A percentile compares a stretch with the other conserved stretches of the same genome.
Conservation (phyloP, 2,797 vertebrate genomes). For the Sphenopsis melanotis region DNA sequence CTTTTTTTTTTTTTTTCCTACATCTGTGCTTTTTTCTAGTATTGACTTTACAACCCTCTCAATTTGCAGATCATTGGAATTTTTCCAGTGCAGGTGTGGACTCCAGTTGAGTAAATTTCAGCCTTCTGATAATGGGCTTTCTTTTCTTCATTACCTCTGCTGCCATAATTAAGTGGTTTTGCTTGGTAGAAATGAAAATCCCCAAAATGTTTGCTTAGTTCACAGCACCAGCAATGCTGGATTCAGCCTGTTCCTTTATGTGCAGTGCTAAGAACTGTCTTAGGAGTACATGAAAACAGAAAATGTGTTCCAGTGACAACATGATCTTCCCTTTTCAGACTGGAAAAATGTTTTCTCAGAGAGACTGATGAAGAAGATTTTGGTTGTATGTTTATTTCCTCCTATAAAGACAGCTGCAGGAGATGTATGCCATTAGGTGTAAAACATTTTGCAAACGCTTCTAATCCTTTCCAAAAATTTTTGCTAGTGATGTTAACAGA, state of each 20-base stretch:
- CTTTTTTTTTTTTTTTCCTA: neutral
- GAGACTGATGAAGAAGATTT: neutral
- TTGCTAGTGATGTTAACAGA: neutral
- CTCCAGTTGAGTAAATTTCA: conserved; percentile 33
- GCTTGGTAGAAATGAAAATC: neutral
- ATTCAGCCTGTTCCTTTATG: neutral
- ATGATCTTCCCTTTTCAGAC: neutral
- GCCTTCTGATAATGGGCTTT: neutral
- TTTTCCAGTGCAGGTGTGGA: conserved; percentile 25
- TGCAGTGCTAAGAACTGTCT: neutral
- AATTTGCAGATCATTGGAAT: neutral
- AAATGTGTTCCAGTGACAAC: neutral
- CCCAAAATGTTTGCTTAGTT: neutral
- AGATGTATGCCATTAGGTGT: neutral
- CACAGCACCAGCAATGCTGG: neutral
- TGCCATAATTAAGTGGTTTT: conserved; percentile 30
- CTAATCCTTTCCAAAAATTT: neutral
- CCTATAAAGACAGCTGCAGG: neutral
- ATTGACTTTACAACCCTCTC: neutral
- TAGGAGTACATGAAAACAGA: neutral
- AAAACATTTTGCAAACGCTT: neutral
- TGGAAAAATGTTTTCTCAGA: neutral
- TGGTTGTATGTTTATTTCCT: neutral
- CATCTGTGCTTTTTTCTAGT: neutral
- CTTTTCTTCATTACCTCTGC: conserved; percentile 13